Percentiles rank a stretch among this genome's conserved stretches.
Conservation (phyloP, 2,888 invertebrate species). For the Sarcophaga rosellei region DNA sequence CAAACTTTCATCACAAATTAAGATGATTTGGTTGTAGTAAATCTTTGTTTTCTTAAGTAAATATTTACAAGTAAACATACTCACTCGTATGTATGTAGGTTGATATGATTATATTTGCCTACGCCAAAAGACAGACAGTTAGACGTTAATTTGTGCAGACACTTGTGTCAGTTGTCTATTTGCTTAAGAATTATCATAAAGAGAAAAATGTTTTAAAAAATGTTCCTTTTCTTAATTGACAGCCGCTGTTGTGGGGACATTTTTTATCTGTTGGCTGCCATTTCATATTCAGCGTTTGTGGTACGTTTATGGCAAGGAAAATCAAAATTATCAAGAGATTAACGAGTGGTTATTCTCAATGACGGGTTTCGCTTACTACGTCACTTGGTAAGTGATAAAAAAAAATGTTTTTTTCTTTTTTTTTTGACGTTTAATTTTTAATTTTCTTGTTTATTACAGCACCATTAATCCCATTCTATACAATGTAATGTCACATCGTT, state of each 20-base stretch:
- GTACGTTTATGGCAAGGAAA: slow-evolving; percentile 87
- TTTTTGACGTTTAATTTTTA: background rate
- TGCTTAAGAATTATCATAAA: too few species aligned
- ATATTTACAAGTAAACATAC: too few species aligned
- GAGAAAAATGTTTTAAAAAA: too few species aligned
- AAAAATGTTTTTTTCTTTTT: background rate
- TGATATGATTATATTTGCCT: too few species aligned
- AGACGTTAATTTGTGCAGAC: too few species aligned
- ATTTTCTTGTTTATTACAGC: slow-evolving; percentile 77
- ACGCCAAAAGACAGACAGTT: too few species aligned
- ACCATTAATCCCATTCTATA: slow-evolving; percentile 94
- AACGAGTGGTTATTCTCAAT: slow-evolving; percentile 91
- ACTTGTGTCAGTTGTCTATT: too few species aligned
- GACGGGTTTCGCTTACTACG: slow-evolving; percentile 91
- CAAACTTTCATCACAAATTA: too few species aligned
- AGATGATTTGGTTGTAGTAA: too few species aligned
- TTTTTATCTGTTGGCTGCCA: slow-evolving; percentile 98
- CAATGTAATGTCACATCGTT: slow-evolving; percentile 90
- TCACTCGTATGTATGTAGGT: too few species aligned
- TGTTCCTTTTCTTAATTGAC: slow-evolving; percentile 66
- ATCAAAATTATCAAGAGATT: slow-evolving; percentile 84
- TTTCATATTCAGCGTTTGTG: slow-evolving; percentile 96
- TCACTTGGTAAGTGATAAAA: slow-evolving; percentile 82
- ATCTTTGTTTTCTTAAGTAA: too few species aligned
- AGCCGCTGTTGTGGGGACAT: slow-evolving; percentile 96